Evolutionary conservation across 2,113 vertebrate genomes (phyloP).

Genomic region (Ameiurus melas): DNA sequence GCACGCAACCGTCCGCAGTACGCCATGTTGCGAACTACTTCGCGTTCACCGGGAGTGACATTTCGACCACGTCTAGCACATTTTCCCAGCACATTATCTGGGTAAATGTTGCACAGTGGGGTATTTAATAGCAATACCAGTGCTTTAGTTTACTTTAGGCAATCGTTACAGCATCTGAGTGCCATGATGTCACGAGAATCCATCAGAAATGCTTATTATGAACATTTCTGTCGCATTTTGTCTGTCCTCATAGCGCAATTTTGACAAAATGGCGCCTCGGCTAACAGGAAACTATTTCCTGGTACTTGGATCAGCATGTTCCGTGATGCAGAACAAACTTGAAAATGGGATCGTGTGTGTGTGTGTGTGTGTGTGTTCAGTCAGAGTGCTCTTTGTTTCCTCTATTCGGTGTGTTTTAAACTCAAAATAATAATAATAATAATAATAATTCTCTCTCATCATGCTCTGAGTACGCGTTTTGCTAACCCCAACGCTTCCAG

Average conservation of each 20-base stretch:
- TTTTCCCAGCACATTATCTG: neutral
- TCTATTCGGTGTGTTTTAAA: too few relatives aligned
- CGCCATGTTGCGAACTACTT: too few relatives aligned
- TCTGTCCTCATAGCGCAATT: neutral
- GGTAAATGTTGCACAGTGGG: neutral
- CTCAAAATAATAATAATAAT: too few relatives aligned
- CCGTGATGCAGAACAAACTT: neutral
- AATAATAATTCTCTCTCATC: constrained; percentile 16
- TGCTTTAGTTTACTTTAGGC: neutral
- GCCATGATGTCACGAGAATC: neutral
- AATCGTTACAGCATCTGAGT: neutral
- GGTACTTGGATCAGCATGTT: neutral
- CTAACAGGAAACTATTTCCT: neutral
- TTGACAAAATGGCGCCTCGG: neutral
- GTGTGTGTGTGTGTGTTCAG: constrained; percentile 28
- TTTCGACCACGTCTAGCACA: neutral
- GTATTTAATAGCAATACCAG: neutral
- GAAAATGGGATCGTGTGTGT: neutral
- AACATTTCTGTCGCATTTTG: neutral
- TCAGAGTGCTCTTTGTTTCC: too few relatives aligned
- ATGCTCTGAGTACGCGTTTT: neutral
- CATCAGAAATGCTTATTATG: neutral
- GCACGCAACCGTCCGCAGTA: too few relatives aligned
- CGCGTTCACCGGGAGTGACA: neutral
- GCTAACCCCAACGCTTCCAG: constrained; percentile 2